Evolutionary conservation across 1,140 invertebrate species (phyloP).

Genomic region (Drosophila bocqueti): DNA sequence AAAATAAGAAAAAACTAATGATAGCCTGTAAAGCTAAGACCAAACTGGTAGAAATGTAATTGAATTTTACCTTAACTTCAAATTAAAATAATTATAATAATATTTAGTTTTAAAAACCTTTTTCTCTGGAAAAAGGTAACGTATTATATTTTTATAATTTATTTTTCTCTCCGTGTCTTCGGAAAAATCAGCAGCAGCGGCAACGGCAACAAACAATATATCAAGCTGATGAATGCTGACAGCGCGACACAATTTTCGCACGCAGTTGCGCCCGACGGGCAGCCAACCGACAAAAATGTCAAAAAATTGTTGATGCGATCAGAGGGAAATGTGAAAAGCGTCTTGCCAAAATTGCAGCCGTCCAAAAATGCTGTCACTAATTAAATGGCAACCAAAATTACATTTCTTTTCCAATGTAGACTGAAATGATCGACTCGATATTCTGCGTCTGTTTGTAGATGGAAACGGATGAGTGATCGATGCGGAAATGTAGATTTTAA

Average conservation of each 20-base stretch:
- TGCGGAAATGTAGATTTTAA: conserved; percentile 28
- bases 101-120: background rate
- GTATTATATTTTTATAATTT: background rate
- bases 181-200: conserved; percentile 7
- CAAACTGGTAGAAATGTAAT: background rate
- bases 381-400: conserved; percentile 42
- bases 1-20: no score
- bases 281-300: conserved; percentile 71
- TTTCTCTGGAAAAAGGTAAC: rapidly evolving
- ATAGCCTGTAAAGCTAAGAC: background rate
- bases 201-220: conserved; percentile 58
- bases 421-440: conserved; percentile 18
- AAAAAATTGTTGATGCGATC: conserved; percentile 54
- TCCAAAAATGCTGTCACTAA: conserved; percentile 53
- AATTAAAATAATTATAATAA: background rate
- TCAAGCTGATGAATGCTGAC: conserved; percentile 57
- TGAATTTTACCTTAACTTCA: no score
- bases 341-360: conserved; percentile 55
- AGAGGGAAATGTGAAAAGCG: conserved; percentile 33
- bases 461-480: conserved; percentile 20
- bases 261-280: conserved; percentile 60
- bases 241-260: conserved; percentile 66
- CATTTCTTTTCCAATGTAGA: conserved; percentile 2
- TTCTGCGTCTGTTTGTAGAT: conserved; percentile 2
- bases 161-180: conserved; percentile 8